Evolutionary conservation across 92 coral and sea anemone genomes (phyloP).

Genomic region (Porites cylindrica): DNA sequence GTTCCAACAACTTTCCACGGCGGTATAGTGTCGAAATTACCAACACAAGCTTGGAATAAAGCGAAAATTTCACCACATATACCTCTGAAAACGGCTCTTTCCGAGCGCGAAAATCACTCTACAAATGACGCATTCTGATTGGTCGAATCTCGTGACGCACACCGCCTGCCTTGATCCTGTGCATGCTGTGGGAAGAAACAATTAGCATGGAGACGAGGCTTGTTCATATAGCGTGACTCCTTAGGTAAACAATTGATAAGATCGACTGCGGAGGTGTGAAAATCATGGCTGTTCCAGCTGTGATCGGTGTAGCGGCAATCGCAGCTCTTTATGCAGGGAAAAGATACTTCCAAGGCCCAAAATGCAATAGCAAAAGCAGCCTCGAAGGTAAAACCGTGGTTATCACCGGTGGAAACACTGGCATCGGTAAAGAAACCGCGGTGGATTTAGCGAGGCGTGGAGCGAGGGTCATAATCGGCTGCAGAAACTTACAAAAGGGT

Average conservation of each 20-base stretch:
- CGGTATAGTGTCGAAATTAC: too few species aligned
- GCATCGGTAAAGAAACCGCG: slow-evolving; percentile 91
- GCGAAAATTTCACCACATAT: too few species aligned
- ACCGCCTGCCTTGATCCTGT: too few species aligned
- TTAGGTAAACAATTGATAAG: too few species aligned
- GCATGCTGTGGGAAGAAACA: too few species aligned
- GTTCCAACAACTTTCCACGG: too few species aligned
- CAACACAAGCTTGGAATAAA: too few species aligned
- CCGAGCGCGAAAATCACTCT: too few species aligned
- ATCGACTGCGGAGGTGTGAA: not conserved
- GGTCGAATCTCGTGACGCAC: too few species aligned
- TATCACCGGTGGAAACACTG: slow-evolving; percentile 90
- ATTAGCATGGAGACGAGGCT: too few species aligned
- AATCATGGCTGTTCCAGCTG: slow-evolving; percentile 25
- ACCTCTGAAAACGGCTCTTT: too few species aligned
- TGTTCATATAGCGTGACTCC: not conserved
- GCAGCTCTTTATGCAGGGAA: slow-evolving; percentile 38
- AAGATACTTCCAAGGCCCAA: slow-evolving; percentile 68
- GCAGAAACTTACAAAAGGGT: slow-evolving; percentile 74
- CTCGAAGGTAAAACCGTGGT: slow-evolving; percentile 83
- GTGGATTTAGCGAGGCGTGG: slow-evolving; percentile 88
- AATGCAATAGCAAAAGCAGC: slow-evolving; percentile 62
- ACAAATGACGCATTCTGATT: too few species aligned
- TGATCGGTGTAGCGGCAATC: slow-evolving; percentile 33
- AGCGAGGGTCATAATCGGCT: slow-evolving; percentile 85